Evolutionary conservation across 2,113 vertebrate genomes (phyloP).

Genomic region (Hepsetus odoe): DNA sequence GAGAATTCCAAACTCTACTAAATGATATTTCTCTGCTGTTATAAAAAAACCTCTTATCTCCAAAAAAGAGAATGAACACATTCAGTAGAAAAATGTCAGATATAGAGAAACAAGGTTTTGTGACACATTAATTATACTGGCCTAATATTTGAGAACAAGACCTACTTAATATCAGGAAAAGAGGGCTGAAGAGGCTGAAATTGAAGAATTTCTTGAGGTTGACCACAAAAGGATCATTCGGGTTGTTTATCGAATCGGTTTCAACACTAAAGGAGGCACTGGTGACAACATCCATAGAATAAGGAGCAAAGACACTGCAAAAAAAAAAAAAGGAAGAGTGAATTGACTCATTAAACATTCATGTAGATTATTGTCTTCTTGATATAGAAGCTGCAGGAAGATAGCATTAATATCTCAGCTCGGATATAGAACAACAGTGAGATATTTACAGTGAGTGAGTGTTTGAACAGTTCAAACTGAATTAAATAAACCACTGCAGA

Average conservation of each 20-base stretch:
- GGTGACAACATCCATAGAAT: constrained; percentile 78
- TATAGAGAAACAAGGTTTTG: too few relatives aligned
- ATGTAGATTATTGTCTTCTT: background rate
- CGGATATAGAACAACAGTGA: background rate
- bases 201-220: constrained; percentile 78
- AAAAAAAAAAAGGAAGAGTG: background rate
- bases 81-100: too few relatives aligned
- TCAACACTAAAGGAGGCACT: constrained; percentile 81
- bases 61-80: too few relatives aligned
- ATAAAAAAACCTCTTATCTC: too few relatives aligned
- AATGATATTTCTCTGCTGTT: background rate
- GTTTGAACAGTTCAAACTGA: background rate
- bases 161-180: constrained; percentile 70
- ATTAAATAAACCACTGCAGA: background rate
- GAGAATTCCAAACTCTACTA: background rate
- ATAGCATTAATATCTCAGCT: background rate
- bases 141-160: background rate
- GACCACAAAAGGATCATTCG: constrained; percentile 74
- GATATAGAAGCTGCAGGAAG: background rate
- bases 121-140: background rate
- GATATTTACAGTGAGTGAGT: background rate
- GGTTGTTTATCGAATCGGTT: constrained; percentile 78
- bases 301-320: constrained; percentile 67
- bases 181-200: constrained; percentile 66
- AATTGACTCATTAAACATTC: background rate